Conservation (phyloP, 2,113 vertebrate genomes). For the Odocoileus hemionus region DNA sequence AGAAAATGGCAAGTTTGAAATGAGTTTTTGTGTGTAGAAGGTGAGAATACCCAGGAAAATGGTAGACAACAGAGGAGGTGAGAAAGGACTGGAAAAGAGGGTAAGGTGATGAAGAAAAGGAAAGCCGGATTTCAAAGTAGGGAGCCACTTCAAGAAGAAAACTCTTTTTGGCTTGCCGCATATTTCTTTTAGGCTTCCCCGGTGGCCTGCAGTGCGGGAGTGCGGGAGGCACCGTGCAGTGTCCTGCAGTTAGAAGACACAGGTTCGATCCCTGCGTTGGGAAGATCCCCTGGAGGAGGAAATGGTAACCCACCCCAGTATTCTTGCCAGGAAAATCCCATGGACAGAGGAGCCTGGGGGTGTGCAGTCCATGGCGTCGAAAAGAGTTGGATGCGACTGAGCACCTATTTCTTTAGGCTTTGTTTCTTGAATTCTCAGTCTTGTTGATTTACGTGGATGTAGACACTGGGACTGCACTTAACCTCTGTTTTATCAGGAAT, state of each 20-base stretch:
- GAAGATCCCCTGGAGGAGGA: not conserved
- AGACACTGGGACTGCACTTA: not conserved
- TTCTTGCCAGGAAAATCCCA: not conserved
- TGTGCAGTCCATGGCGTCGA: not conserved
- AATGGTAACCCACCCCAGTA: not conserved
- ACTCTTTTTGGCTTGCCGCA: not conserved
- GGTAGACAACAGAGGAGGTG: not conserved
- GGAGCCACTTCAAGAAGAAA: not conserved
- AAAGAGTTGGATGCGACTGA: not conserved
- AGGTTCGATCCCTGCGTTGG: not conserved
- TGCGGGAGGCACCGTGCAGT: not conserved
- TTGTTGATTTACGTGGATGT: not conserved
- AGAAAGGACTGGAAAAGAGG: not conserved
- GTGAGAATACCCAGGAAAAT: conserved; percentile 4
- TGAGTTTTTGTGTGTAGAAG: not conserved
- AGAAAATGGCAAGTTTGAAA: not conserved
- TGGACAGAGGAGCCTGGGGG: not conserved
- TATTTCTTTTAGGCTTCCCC: not conserved
- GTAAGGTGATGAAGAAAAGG: not conserved
- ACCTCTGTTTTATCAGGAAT: not conserved
- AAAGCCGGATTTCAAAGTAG: conserved; percentile 4
- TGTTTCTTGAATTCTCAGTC: not conserved
- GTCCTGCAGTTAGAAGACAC: not conserved
- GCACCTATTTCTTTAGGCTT: not conserved
- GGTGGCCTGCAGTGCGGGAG: not conserved